A percentile compares a stretch with the other conserved stretches of the same genome.
Conservation (phyloP, 2,113 vertebrate genomes). For the Ictalurus punctatus region DNA sequence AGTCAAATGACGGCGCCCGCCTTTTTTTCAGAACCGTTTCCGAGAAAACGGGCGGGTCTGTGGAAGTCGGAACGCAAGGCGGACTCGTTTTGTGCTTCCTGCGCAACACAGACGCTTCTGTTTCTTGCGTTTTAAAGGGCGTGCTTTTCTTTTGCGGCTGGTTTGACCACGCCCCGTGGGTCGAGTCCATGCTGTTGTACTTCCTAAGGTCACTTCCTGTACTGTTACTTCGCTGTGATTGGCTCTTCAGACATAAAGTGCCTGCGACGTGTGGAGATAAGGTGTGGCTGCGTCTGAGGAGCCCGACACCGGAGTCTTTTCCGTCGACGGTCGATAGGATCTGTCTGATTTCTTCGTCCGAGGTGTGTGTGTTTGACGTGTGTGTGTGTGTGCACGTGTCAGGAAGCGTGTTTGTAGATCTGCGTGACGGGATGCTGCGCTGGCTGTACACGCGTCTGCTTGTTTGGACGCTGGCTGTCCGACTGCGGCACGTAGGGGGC, state of each 20-base stretch:
- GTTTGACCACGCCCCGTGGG: constrained; percentile 56
- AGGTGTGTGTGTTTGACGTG: constrained; percentile 63
- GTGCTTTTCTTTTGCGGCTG: constrained; percentile 55
- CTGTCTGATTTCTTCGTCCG: constrained; percentile 81
- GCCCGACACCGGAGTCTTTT: constrained; percentile 53
- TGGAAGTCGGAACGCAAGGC: constrained; percentile 82
- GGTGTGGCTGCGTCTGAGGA: constrained; percentile 59
- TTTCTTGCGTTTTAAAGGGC: constrained; percentile 58
- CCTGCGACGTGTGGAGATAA: constrained; percentile 56
- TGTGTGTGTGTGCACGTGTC: constrained; percentile 34
- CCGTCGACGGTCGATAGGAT: constrained; percentile 75
- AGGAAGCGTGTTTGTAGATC: constrained; percentile 56
- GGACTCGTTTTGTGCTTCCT: constrained; percentile 93
- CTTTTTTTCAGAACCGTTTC: constrained; percentile 80
- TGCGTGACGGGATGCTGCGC: constrained; percentile 51
- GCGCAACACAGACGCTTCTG: constrained; percentile 71
- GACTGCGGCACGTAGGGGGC: constrained; percentile 45
- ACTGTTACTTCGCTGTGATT: constrained; percentile 65
- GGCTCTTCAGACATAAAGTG: constrained; percentile 56
- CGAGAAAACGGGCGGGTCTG: constrained; percentile 79
- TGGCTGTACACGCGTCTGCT: constrained; percentile 67
- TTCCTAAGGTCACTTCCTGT: constrained; percentile 71
- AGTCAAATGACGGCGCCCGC: constrained; percentile 87
- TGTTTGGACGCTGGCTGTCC: constrained; percentile 53
- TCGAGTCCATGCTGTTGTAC: constrained; percentile 72